Base-by-base conservation (phyloP, 2,888 invertebrate species). In the Rotaria sp. region DNA sequence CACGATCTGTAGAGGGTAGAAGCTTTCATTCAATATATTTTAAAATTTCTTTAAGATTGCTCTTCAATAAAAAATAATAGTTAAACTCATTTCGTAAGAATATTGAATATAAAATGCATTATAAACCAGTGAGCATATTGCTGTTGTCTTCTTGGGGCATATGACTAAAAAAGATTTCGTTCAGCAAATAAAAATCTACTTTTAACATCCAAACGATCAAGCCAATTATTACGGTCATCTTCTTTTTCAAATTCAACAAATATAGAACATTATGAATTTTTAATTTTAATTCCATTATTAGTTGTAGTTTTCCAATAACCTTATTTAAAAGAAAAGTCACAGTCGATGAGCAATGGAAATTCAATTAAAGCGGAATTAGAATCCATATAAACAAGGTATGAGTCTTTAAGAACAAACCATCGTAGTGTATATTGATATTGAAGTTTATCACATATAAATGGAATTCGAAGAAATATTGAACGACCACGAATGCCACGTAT, bases 331-430 rank as follows among this genome's bases (percentile, higher is more conserved):
- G 74, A 45, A 85, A 86, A 86, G 13, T 21, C 55, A 11, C 55
- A 30, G 55, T 86, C 86, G n/a, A 86, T 74, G 35, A 86, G 55
- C 75, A 86, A 59, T 24, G 85, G 85, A 75, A 50, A 86, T 26
- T 85, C 59, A 45, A 85, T n/a, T n/a, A 45, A 24, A 35, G 75
- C 75, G 1, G 55, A 24, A 85, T 41, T 35, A 24, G 86, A 55
- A 59, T 84, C 85, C 18, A 85, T 24, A 48, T 86, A 86, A 13
- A 80, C 74, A 24, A 86, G 11, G 50, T 85, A 86, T 13, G 86
- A 85, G 55, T 86, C 86, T 85, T 86, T 86, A 2, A 86, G 10
- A 41, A 85, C 50, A 50, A 86, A 85, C 86, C 86, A 86, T 80
- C 45, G 26, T 45, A 45, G 41, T 80, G n/a, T 45, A 80, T 45